These are phyloP conservation scores for Ernsta delagoae DNA, from an alignment of 2,888 invertebrate species.

Conservation along the genomic window DNA sequence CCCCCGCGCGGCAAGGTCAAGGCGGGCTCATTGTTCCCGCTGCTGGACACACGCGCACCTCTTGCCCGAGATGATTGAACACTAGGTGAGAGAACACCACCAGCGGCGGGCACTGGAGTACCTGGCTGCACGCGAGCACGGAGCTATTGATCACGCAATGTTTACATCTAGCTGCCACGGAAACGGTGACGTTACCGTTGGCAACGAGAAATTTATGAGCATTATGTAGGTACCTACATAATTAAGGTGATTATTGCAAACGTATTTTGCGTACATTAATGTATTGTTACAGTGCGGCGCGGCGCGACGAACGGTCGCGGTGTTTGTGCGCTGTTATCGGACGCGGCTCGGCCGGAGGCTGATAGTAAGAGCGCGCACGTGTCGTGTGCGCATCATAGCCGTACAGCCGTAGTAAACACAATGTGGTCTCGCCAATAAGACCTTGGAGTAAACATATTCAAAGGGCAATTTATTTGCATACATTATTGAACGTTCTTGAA, in stretches of 20 bases:
- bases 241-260: constrained; percentile 34
- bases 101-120: constrained; percentile 50
- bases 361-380: constrained; percentile 41
- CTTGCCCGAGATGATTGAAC: constrained; percentile 49
- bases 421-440: constrained; percentile 22
- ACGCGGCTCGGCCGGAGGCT: constrained; percentile 37
- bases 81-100: constrained; percentile 32
- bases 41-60: constrained; percentile 59
- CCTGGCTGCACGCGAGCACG: constrained; percentile 34
- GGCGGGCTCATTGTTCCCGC: constrained; percentile 78
- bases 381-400: constrained; percentile 30
- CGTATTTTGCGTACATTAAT: constrained; percentile 1
- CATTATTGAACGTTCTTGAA: background rate
- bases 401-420: constrained; percentile 36
- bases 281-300: constrained; percentile 21
- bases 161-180: constrained; percentile 79
- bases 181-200: constrained; percentile 64
- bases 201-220: constrained; percentile 52
- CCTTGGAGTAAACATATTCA: background rate
- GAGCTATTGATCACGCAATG: constrained; percentile 80
- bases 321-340: constrained; percentile 45
- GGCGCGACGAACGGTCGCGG: constrained; percentile 23
- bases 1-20: constrained; percentile 82
- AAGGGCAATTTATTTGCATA: background rate
- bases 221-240: constrained; percentile 49